A percentile compares a stretch with the other conserved stretches of the same genome.
Conservation (phyloP, 2,888 invertebrate species). For the Tipula lateralis region DNA sequence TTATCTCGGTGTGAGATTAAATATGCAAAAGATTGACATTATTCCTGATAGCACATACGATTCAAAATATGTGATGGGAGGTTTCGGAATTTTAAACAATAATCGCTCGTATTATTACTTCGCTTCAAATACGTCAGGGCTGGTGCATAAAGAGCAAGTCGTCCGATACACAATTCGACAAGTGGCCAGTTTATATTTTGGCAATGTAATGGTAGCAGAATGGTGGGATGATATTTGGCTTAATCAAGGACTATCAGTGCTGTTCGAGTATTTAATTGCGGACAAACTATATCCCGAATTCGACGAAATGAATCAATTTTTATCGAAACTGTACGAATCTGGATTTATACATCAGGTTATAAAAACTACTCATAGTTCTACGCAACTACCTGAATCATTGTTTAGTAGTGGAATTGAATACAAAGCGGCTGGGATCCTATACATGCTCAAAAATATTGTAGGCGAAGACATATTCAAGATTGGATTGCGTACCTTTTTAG, state of each 20-base stretch:
- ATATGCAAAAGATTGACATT: background rate
- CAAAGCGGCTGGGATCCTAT: background rate
- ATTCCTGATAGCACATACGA: background rate
- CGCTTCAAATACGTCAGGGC: background rate
- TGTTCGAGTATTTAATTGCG: background rate
- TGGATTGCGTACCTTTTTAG: background rate
- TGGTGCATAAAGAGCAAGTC: background rate
- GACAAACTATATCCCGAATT: background rate
- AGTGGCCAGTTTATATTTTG: background rate
- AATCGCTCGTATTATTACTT: background rate
- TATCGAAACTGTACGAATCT: background rate
- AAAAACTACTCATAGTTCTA: background rate
- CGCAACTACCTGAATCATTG: background rate
- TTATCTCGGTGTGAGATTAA: background rate
- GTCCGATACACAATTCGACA: background rate
- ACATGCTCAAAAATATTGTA: background rate
- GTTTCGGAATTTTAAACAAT: background rate
- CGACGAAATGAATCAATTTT: background rate
- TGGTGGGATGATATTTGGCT: background rate
- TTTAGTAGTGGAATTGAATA: background rate
- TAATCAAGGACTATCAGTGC: background rate
- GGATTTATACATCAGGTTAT: background rate
- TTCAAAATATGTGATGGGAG: background rate
- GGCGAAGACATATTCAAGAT: background rate
- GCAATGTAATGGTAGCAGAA: background rate